A percentile compares a stretch with the other conserved stretches of the same genome.
Conservation (phyloP, 2,797 vertebrate genomes). For the Mormyrops attenuatus region DNA sequence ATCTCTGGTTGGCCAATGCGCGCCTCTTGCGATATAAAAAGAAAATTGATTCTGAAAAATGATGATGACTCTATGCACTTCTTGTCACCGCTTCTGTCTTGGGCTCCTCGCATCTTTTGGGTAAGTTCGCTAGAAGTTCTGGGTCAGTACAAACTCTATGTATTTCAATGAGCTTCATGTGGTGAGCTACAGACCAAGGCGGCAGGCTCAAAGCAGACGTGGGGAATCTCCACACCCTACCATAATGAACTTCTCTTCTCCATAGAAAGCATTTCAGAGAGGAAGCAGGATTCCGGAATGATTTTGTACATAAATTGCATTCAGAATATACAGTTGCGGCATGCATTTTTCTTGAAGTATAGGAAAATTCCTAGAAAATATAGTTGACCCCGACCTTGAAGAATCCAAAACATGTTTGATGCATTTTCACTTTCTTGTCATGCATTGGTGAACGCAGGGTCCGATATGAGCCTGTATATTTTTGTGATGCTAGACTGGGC, state of each 20-base stretch:
- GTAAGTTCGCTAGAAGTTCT: constrained; percentile 1
- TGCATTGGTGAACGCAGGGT: neutral
- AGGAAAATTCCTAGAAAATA: neutral
- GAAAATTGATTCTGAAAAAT: constrained; percentile 14
- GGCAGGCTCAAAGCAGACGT: neutral
- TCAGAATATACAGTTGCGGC: neutral
- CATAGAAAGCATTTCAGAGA: neutral
- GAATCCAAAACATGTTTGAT: neutral
- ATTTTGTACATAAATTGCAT: constrained; percentile 8
- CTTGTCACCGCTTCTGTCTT: neutral
- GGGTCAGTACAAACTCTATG: neutral
- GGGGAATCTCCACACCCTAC: neutral
- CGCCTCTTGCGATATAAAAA: neutral
- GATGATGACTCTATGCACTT: constrained; percentile 11
- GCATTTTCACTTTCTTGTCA: neutral
- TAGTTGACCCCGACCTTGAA: neutral
- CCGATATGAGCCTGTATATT: neutral
- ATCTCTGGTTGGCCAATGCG: neutral
- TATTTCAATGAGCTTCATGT: constrained; percentile 16
- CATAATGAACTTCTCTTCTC: neutral
- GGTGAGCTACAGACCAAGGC: neutral
- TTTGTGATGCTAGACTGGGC: neutral
- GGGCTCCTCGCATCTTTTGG: neutral
- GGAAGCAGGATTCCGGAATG: neutral
- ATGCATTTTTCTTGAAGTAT: neutral